Evolutionary conservation across 2,113 vertebrate genomes (phyloP), one percentile per base, ranked within the genome.

Genomic region (Oxygymnocypris stewartii): DNA sequence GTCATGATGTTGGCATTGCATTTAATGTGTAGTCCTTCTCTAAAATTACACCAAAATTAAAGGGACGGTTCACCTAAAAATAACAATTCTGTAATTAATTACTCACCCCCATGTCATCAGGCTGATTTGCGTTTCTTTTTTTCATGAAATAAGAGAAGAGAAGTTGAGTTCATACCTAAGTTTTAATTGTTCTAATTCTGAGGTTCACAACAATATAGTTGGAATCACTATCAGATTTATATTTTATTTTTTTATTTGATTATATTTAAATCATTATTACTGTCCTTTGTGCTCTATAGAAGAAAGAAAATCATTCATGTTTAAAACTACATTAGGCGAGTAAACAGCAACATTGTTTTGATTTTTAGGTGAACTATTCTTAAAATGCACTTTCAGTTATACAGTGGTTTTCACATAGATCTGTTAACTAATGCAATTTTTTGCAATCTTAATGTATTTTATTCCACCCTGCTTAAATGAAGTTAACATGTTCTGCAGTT

Each of bases 21-120:
- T 31, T 31, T 31, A 31, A 31, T 31, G 28, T 31, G 28, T 31
- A 31, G 28, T 31, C 69, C 78, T 47, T 63, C 16, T 78, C 2
- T 5, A 9, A 79, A 69, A 59, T 10, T n/a, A n/a, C 78, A 86
- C 37, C n/a, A 47, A 40, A 54, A 74, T 81, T 86, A 63, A 86
- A 73, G 23, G 10, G n/a, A n/a, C 0, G 2, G 2, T 40, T 44
- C 23, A 20, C 25, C 16, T 31, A 37, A 73, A 69, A 73, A 69
- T 35, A 4, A 1, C 16, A 35, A 35, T 18, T 31, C 13, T 61
- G 57, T n/a, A 2, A 61, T 61, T n/a, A 61, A n/a, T 18, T 37
- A 69, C 13, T 69, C 6, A 7, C 65, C 14, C 13, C 16, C 31
- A 69, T 69, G 65, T 18, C 6, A 67, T 69, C 28, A 69, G 7